These are phyloP conservation scores for Brachionus rubens DNA, from an alignment of 1,140 invertebrate genomes.

Conservation along the genomic window DNA sequence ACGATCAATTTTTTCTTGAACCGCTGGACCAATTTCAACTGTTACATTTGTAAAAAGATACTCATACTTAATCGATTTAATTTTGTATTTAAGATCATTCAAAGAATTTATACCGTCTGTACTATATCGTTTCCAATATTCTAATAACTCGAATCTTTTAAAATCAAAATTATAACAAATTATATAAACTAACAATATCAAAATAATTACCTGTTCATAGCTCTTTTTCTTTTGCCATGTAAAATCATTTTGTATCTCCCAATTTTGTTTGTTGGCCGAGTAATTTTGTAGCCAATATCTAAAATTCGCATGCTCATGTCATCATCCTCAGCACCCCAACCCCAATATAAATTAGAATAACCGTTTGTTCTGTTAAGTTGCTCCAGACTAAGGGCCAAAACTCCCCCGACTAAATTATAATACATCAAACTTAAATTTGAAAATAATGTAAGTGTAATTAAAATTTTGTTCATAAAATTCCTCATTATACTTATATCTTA, in stretches of 20 bases:
- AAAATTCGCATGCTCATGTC: conserved; percentile 45
- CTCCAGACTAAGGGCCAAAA: conserved; percentile 62
- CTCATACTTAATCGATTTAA: conserved; percentile 53
- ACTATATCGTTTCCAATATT: conserved; percentile 51
- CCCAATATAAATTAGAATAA: conserved; percentile 83
- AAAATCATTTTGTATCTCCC: conserved; percentile 59
- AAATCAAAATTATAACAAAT: neutral
- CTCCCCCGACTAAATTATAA: conserved; percentile 74
- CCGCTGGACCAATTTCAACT: conserved; percentile 59
- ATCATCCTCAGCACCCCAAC: conserved; percentile 66
- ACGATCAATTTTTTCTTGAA: neutral
- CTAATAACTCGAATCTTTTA: conserved; percentile 29
- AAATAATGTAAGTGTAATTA: no score
- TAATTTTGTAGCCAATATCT: conserved; percentile 46
- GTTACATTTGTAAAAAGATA: conserved; percentile 61
- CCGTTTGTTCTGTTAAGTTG: conserved; percentile 79
- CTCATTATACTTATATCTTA: conserved; percentile 55
- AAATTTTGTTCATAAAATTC: no score
- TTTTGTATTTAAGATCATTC: conserved; percentile 61
- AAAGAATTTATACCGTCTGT: conserved; percentile 60
- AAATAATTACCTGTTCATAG: conserved; percentile 53
- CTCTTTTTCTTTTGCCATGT: conserved; percentile 53
- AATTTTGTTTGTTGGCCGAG: conserved; percentile 55
- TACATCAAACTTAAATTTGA: conserved; percentile 74
- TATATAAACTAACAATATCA: neutral